Evolutionary conservation across 92 coral and sea anemone species (phyloP).

Genomic region (Porites divaricata): DNA sequence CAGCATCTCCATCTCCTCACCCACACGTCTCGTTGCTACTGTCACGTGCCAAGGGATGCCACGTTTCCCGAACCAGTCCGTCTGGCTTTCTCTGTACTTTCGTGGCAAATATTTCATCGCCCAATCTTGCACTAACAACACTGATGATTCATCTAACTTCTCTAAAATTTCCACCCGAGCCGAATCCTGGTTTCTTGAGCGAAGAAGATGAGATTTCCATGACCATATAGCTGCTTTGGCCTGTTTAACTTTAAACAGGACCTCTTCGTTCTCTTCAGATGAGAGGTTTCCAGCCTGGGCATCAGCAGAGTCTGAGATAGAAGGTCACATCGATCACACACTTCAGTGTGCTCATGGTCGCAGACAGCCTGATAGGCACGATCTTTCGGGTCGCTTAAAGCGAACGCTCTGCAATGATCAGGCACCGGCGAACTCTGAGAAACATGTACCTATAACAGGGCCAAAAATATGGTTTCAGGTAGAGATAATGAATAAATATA

Average conservation of each 20-base stretch:
- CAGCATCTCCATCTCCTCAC: neutral
- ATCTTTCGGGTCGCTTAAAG: slow-evolving; percentile 70
- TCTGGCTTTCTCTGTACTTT: slow-evolving; percentile 53
- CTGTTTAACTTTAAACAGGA: slow-evolving; percentile 46
- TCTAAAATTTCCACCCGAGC: slow-evolving; percentile 45
- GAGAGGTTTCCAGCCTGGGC: slow-evolving; percentile 52
- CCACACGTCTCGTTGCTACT: slow-evolving; percentile 35
- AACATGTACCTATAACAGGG: too few species aligned
- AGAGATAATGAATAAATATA: too few species aligned
- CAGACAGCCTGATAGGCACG: slow-evolving; percentile 59
- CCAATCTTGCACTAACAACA: slow-evolving; percentile 43
- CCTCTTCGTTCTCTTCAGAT: slow-evolving; percentile 50
- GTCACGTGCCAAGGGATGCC: neutral
- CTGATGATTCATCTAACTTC: slow-evolving; percentile 53
- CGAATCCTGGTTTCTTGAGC: slow-evolving; percentile 59
- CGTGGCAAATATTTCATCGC: slow-evolving; percentile 62
- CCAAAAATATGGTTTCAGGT: too few species aligned
- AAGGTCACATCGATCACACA: slow-evolving; percentile 62
- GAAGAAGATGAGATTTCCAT: slow-evolving; percentile 67
- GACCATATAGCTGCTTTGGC: slow-evolving; percentile 39
- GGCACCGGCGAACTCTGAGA: too few species aligned
- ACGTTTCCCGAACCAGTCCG: slow-evolving; percentile 51
- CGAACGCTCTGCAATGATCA: too few species aligned
- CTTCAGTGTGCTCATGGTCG: slow-evolving; percentile 62
- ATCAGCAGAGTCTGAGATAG: slow-evolving; percentile 38